Base-by-base conservation (phyloP, 2,888 invertebrate genomes). In the Microplitis deprimator region DNA sequence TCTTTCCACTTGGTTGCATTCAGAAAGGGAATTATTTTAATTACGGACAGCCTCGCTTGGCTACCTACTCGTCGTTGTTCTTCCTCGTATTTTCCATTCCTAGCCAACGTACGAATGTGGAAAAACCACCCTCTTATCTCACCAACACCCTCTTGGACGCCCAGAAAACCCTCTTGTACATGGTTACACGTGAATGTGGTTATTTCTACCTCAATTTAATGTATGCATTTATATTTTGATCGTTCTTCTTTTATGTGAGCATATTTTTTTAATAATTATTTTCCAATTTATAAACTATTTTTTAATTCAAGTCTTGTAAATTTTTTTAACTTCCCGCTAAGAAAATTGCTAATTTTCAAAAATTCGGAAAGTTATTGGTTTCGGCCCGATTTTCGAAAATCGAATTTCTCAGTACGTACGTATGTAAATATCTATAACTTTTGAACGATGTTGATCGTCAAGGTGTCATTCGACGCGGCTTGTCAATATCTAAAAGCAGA, bases 1-100 rank as follows among this genome's bases (percentile, higher is more conserved):
- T 90, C 89, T 90, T 90, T 89, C 89, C 89, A 89, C 89, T 89
- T 86, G 89, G 89, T 88, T 89, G 89, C 88, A 87, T 86, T 84
- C 89, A 88, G 89, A 90, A 89, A 90, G 89, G 89, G 89, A 90
- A 90, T 90, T 90, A 90, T 90, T 90, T 90, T 90, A 90, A 90
- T 89, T 89, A 89, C 90, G 89, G 89, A 87, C 89, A 89, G 89
- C 87, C 87, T 87, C 89, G 89, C 85, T 87, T 87, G 86, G 87
- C 88, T 88, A 86, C 85, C 85, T 86, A 85, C 81, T 83, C 81
- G 78, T 82, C 81, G 79, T 77, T 38, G 80, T 80, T 82, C 84
- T 74, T 73, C 77, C 65, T 67, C 77, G 70, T 77, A 77, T 81
- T 68, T 76, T 73, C 74, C 62, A 71, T 77, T 77, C 76, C 74